phyloP scores from a whole-genome alignment of 2,113 vertebrate species.

The Grallaria varia region DNA sequence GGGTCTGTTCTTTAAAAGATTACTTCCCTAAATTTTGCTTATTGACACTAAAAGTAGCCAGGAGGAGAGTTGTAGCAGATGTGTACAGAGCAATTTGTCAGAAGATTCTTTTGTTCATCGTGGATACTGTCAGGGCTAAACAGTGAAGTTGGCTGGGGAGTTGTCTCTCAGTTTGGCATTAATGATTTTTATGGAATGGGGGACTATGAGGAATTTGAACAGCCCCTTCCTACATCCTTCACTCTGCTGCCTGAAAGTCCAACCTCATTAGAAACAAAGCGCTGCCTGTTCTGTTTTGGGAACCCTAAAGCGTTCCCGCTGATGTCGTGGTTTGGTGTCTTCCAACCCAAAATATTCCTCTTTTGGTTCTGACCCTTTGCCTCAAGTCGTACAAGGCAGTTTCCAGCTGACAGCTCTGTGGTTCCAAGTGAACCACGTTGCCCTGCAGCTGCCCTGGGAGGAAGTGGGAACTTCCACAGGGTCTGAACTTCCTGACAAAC shows the following conservation, averaged over 20 bases:
- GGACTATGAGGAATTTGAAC: background rate
- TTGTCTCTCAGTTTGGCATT: background rate
- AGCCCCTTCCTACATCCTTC: background rate
- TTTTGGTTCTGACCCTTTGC: background rate
- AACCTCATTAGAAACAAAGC: background rate
- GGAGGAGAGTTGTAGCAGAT: background rate
- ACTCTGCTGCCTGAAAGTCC: background rate
- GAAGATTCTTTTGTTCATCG: background rate
- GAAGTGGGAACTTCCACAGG: background rate
- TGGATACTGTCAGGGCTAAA: background rate
- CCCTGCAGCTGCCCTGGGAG: background rate
- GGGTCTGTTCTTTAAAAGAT: background rate
- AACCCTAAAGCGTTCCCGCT: background rate
- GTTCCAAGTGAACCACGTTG: background rate
- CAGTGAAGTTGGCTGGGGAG: background rate
- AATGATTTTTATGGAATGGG: rapidly evolving
- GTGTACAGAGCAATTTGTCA: background rate
- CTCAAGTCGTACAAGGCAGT: background rate
- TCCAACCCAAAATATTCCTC: background rate
- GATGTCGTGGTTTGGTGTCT: background rate
- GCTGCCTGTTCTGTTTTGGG: background rate
- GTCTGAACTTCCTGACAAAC: background rate
- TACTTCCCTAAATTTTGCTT: background rate
- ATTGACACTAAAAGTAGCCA: background rate
- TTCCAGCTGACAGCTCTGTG: background rate